A percentile compares a stretch with the other conserved stretches of the same genome.
Conservation (phyloP, 2,113 vertebrate species). For the Butastur rufipennis region DNA sequence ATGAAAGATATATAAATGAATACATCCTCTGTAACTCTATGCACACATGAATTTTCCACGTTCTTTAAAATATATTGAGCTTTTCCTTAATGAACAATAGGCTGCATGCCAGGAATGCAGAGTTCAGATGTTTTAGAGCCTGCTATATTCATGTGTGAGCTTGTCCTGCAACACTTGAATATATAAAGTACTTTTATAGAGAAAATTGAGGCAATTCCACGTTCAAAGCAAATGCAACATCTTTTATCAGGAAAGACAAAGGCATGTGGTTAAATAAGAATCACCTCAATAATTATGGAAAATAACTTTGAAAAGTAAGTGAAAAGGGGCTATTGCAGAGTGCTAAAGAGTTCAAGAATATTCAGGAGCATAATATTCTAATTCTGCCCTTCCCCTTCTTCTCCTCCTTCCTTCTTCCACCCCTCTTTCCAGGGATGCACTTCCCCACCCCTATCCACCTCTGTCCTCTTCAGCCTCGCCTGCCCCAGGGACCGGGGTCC, state of each 20-base stretch:
- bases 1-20: not conserved
- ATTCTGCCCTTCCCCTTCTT: not conserved
- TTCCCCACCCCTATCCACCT: not conserved
- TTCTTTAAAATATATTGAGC: not conserved
- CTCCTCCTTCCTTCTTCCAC: not conserved
- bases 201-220: not conserved
- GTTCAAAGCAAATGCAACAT: not conserved
- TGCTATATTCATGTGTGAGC: not conserved
- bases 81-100: not conserved
- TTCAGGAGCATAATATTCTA: not conserved
- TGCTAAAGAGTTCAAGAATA: not conserved
- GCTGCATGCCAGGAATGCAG: not conserved
- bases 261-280: not conserved
- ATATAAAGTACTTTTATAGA: not conserved
- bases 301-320: not conserved
- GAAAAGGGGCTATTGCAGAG: not conserved
- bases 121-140: not conserved
- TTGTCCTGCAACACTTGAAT: not conserved
- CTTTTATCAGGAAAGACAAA: not conserved
- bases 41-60: not conserved
- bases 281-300: not conserved
- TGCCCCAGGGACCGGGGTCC: not conserved
- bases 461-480: not conserved
- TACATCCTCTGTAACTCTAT: not conserved
- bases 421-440: rapidly evolving